Evolutionary conservation across 2,888 invertebrate species (phyloP).

Genomic region (Tubulanus polymorphus): DNA sequence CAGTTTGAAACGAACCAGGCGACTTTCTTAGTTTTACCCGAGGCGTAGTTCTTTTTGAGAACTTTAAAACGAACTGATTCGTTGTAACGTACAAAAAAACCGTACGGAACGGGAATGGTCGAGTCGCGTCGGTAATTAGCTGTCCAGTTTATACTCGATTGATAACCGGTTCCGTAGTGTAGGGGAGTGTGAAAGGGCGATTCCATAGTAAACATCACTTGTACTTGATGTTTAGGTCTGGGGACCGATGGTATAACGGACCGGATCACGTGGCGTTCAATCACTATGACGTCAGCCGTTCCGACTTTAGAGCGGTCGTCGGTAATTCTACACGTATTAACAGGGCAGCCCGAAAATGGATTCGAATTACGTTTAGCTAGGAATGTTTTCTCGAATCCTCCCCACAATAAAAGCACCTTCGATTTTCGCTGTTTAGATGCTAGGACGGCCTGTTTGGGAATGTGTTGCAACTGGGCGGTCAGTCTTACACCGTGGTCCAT

Average conservation of each 20-base stretch:
- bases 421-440: slow-evolving; percentile 7
- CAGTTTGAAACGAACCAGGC: slow-evolving; percentile 97
- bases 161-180: too few relatives aligned
- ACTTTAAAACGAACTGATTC: neutral
- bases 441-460: slow-evolving; percentile 17
- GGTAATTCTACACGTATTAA: slow-evolving; percentile 77
- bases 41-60: slow-evolving; percentile 45
- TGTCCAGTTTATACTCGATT: slow-evolving; percentile 96
- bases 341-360: slow-evolving; percentile 73
- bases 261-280: slow-evolving; percentile 53
- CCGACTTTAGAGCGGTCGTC: slow-evolving; percentile 69
- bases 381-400: slow-evolving; percentile 31
- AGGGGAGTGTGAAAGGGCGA: slow-evolving; percentile 91
- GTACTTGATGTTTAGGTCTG: slow-evolving; percentile 59
- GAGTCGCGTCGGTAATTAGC: slow-evolving; percentile 88
- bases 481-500: too few relatives aligned
- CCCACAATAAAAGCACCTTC: slow-evolving; percentile 35
- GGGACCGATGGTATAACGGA: slow-evolving; percentile 34
- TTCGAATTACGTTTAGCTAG: slow-evolving; percentile 65
- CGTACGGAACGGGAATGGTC: slow-evolving; percentile 89
- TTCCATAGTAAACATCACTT: slow-evolving; percentile 90
- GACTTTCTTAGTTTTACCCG: slow-evolving; percentile 85
- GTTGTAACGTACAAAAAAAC: slow-evolving; percentile 82
- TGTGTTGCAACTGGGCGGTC: slow-evolving; percentile 35
- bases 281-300: slow-evolving; percentile 81